phyloP scores from a whole-genome alignment of 2,888 invertebrate species.

The Harpagoxenus sublaevis region DNA sequence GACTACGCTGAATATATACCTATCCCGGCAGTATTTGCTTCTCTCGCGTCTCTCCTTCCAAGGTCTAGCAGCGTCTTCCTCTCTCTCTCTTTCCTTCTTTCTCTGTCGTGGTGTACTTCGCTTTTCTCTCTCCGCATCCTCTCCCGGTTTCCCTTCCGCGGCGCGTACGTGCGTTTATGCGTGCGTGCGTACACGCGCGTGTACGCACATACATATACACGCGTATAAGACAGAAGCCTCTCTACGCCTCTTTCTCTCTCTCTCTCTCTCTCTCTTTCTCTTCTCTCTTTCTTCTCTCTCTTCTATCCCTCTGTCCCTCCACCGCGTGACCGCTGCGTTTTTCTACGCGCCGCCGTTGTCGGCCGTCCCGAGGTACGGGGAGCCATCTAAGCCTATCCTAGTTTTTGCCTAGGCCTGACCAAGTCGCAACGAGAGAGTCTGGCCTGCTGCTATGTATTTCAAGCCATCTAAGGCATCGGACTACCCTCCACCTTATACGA shows the following conservation, averaged over 20 bases:
- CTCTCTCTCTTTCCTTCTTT: conserved; percentile 29
- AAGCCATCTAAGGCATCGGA: conserved; percentile 81
- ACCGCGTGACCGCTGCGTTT: conserved; percentile 33
- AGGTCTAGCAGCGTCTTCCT: conserved; percentile 36
- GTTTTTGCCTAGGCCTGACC: conserved; percentile 80
- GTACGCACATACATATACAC: conserved; percentile 27
- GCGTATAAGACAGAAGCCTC: background rate
- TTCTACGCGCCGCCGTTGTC: conserved; percentile 24
- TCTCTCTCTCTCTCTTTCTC: conserved; percentile 4
- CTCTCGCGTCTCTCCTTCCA: conserved; percentile 41
- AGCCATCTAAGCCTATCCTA: conserved; percentile 83
- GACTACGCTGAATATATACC: conserved; percentile 75
- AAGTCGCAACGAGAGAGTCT: conserved; percentile 62
- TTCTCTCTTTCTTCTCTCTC: conserved; percentile 1
- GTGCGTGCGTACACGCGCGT: conserved; percentile 57
- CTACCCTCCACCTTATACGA: conserved; percentile 77
- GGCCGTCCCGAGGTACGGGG: conserved; percentile 61
- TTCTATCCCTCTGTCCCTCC: conserved; percentile 17
- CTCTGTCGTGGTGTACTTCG: conserved; percentile 10
- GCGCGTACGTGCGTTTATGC: conserved; percentile 24
- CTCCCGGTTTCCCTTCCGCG: conserved; percentile 27
- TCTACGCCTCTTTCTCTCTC: conserved; percentile 25
- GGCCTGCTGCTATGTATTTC: conserved; percentile 72
- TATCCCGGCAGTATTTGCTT: conserved; percentile 69
- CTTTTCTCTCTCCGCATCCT: conserved; percentile 37